Percentiles rank a stretch among this genome's conserved stretches.
These are phyloP conservation scores for Falcaria lacertinaria DNA, from an alignment of 2,888 invertebrate species.

Conservation along the genomic window DNA sequence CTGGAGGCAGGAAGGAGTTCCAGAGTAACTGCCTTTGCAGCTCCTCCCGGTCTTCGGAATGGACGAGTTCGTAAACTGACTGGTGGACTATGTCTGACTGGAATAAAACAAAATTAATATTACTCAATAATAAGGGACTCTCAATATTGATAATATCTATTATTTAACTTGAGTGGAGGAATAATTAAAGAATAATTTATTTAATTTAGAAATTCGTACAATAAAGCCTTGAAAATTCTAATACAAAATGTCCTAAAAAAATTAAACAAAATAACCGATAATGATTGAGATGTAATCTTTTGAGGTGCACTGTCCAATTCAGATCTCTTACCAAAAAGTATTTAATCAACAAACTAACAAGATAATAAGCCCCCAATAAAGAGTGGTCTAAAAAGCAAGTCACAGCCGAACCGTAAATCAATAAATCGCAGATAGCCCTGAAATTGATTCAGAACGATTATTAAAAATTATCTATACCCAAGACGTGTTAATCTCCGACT, in stretches of 20 bases:
- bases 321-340: too few species aligned
- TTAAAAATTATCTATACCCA: slow-evolving; percentile 75
- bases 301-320: too few species aligned
- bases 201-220: too few species aligned
- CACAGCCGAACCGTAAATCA: slow-evolving; percentile 69
- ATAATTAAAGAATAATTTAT: too few species aligned
- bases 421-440: slow-evolving; percentile 65
- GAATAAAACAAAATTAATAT: slow-evolving; percentile 38
- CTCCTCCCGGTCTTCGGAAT: slow-evolving; percentile 99
- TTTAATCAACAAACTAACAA: slow-evolving; percentile 32
- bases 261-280: too few species aligned
- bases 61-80: slow-evolving; percentile 98
- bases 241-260: too few species aligned
- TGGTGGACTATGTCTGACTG: slow-evolving; percentile 99
- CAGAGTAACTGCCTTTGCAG: slow-evolving; percentile 96
- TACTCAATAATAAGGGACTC: too few species aligned
- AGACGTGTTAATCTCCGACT: slow-evolving; percentile 64
- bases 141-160: too few species aligned
- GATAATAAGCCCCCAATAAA: slow-evolving; percentile 45
- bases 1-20: slow-evolving; percentile 94
- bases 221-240: too few species aligned
- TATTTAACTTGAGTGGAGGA: too few species aligned
- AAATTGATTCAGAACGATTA: slow-evolving; percentile 70
- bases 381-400: slow-evolving; percentile 58
- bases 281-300: too few species aligned